Base-by-base conservation (phyloP, 2,888 invertebrate species). In the Heteromyza rotundicornis region DNA sequence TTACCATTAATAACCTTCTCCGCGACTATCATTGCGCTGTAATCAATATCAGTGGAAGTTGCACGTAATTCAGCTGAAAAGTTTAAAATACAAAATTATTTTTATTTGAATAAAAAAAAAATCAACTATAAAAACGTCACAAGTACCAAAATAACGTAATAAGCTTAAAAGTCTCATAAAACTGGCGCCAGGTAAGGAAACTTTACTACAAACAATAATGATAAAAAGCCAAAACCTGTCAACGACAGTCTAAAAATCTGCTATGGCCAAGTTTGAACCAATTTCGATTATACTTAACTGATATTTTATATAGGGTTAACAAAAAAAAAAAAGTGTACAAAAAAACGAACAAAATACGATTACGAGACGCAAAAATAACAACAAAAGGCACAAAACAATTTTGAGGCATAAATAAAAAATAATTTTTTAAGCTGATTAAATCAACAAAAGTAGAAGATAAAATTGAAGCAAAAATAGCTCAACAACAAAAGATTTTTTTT, bases 1-100 rank as follows among this genome's bases (percentile, higher is more conserved):
- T 69, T 62, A 68, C 67, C 69, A 60, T 60, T 64, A 23, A 60
- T 12, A 54, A 63, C 10, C 51, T 59, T 65, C 53, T 68, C 62
- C 19, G 64, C 60, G 17, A 66, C 51, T 56, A 68, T 63, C 54
- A 62, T 60, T 32, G 61, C 36, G 36, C 60, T 62, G 35, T 63
- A 64, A 54, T 40, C 59, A 56, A 55, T 44, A 1, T 53, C 62
- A 19, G 47, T 57, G 10, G 61, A 60, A 35, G 62, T 47, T 22
- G 65, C 40, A 57, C 58, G 50, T 49, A 64, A 60, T 57, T 64
- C 64, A 58, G 59, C 69, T 69, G 32, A 22, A 64, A 66, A 63
- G 14, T n/a, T n/a, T n/a, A 10, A 52, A 47, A 51, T 8, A 54
- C 35, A 59, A 55, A 56, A 62, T 20, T 14, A 56, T 17, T 59